phyloP scores from a whole-genome alignment of 1,140 invertebrate species.

The Eupristina koningsbergeri region DNA sequence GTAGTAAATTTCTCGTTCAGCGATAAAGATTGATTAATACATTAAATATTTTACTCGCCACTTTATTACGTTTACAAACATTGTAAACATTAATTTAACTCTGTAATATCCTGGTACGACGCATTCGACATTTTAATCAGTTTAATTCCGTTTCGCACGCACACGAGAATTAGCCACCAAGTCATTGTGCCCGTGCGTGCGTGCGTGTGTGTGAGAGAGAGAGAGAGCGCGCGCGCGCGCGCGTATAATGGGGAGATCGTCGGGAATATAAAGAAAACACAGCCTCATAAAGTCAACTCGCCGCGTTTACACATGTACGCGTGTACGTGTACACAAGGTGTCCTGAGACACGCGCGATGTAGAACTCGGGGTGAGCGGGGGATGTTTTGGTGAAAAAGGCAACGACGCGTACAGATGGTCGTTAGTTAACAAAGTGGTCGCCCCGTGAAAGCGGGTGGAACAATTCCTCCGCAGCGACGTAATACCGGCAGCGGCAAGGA shows the following conservation, averaged over 20 bases:
- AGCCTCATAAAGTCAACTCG: background rate
- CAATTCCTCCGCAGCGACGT: background rate
- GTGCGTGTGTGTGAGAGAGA: too few relatives aligned
- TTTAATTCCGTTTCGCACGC: background rate
- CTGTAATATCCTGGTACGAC: background rate
- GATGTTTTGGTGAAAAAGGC: background rate
- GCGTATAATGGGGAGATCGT: background rate
- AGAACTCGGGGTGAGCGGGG: background rate
- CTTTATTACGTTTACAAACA: conserved; percentile 7
- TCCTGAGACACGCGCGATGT: background rate
- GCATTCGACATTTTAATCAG: conserved; percentile 1
- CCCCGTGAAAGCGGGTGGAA: background rate
- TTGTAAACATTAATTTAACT: background rate
- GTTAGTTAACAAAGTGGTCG: background rate
- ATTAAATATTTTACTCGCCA: background rate
- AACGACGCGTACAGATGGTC: conserved; percentile 10
- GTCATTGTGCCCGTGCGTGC: too few relatives aligned
- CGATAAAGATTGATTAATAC: conserved; percentile 9
- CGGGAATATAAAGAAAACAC: background rate
- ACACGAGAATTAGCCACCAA: background rate
- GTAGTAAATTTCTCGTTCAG: background rate
- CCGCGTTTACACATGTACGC: background rate
- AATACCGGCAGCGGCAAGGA: background rate
- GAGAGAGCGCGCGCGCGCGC: background rate
- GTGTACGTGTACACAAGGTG: too few relatives aligned